These are phyloP conservation scores for Nicator chloris DNA, from an alignment of 2,113 vertebrate genomes.

Conservation along the genomic window DNA sequence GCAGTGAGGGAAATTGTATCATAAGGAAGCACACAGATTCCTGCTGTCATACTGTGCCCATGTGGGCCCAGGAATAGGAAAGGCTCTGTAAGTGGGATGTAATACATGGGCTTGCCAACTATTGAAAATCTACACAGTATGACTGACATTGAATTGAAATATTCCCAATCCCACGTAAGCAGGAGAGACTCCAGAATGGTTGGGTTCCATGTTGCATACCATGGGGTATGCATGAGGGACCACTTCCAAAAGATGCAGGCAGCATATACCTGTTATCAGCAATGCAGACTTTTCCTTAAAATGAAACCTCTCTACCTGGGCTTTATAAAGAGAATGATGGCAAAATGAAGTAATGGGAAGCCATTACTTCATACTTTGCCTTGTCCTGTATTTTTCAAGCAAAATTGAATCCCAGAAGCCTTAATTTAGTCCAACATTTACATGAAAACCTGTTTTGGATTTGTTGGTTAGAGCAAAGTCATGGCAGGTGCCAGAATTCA, in stretches of 20 bases:
- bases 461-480: neutral
- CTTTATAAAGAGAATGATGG: neutral
- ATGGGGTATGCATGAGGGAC: neutral
- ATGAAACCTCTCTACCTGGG: accelerated
- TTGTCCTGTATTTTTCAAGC: neutral
- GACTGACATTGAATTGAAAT: neutral
- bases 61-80: neutral
- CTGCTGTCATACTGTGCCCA: neutral
- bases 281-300: neutral
- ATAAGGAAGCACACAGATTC: neutral
- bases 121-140: neutral
- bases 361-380: neutral
- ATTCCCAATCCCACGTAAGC: accelerated
- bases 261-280: neutral
- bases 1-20: neutral
- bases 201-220: too few species aligned
- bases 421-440: neutral
- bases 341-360: neutral
- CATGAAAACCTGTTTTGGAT: neutral
- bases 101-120: accelerated
- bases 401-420: neutral
- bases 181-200: neutral
- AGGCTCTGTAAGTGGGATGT: neutral
- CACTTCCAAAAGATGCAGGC: neutral
- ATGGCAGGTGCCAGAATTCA: neutral